These are phyloP conservation scores for Eupeodes luniger DNA, from an alignment of 2,888 invertebrate genomes.

Conservation along the genomic window DNA sequence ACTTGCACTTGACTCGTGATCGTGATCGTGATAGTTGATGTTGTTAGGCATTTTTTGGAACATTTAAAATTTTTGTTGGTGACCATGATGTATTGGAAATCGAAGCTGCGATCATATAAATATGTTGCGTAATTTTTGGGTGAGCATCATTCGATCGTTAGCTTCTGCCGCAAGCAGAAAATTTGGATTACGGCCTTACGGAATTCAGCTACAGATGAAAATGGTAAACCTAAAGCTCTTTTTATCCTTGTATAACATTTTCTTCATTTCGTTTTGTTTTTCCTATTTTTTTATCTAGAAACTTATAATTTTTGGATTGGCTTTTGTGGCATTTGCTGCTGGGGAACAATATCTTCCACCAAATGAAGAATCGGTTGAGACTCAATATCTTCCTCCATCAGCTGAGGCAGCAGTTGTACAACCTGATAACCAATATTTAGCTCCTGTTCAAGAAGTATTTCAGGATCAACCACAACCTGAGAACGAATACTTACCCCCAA, in stretches of 20 bases:
- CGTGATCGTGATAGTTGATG: conserved; percentile 1
- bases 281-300: conserved; percentile 33
- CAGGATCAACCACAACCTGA: conserved; percentile 23
- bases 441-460: conserved; percentile 38
- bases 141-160: conserved; percentile 67
- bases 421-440: conserved; percentile 44
- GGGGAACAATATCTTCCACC: conserved; percentile 41
- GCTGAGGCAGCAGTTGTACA: conserved; percentile 15
- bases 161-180: conserved; percentile 49
- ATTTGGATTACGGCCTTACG: conserved; percentile 16
- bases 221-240: conserved; percentile 43
- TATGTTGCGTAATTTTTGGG: conserved; percentile 53
- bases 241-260: neutral
- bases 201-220: neutral
- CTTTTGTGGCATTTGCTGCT: conserved; percentile 51
- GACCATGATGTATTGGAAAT: conserved; percentile 51
- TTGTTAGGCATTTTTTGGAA: conserved; percentile 6
- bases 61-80: conserved; percentile 18
- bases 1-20: neutral
- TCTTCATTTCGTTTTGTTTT: neutral
- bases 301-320: conserved; percentile 67
- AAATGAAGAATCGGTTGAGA: neutral
- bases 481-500: conserved; percentile 51
- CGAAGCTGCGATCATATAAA: conserved; percentile 57
- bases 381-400: conserved; percentile 50